phyloP scores from a whole-genome alignment of 1,140 invertebrate species.

The Augochlora pura region DNA sequence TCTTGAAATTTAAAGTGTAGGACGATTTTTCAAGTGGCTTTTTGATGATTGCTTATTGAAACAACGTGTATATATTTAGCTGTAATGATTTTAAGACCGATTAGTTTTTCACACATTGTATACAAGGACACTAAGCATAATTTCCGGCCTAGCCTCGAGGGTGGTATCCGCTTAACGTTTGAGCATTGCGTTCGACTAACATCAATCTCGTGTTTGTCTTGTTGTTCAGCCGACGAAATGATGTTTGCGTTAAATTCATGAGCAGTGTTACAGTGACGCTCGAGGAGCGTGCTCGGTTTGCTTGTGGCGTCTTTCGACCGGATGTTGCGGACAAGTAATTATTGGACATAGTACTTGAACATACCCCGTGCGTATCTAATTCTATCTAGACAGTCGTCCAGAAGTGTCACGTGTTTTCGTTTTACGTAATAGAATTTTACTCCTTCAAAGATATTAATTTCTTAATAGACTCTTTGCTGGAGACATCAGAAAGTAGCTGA shows the following conservation, averaged over 20 bases:
- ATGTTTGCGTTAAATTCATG: slow-evolving; percentile 8
- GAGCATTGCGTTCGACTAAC: background rate
- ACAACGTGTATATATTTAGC: too few relatives aligned
- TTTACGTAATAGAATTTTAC: too few relatives aligned
- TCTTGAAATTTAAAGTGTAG: too few relatives aligned
- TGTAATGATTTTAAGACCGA: too few relatives aligned
- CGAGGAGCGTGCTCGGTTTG: background rate
- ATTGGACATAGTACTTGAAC: background rate
- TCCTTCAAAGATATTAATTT: too few relatives aligned
- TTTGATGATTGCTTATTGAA: too few relatives aligned
- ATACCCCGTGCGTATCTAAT: too few relatives aligned
- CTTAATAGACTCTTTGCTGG: too few relatives aligned
- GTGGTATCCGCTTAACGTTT: background rate
- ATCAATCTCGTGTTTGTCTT: background rate
- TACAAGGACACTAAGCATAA: slow-evolving; percentile 19
- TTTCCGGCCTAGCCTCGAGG: slow-evolving; percentile 14
- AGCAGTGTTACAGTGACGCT: background rate
- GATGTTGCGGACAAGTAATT: background rate
- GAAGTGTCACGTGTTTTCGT: too few relatives aligned
- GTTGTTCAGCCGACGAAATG: background rate
- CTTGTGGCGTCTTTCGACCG: background rate
- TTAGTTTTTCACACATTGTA: background rate
- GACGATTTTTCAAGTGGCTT: too few relatives aligned
- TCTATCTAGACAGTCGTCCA: too few relatives aligned
- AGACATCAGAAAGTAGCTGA: too few relatives aligned